A percentile compares a stretch with the other conserved stretches of the same genome.
These are phyloP conservation scores for Aromia moschata DNA, from an alignment of 2,888 invertebrate genomes.

Conservation along the genomic window DNA sequence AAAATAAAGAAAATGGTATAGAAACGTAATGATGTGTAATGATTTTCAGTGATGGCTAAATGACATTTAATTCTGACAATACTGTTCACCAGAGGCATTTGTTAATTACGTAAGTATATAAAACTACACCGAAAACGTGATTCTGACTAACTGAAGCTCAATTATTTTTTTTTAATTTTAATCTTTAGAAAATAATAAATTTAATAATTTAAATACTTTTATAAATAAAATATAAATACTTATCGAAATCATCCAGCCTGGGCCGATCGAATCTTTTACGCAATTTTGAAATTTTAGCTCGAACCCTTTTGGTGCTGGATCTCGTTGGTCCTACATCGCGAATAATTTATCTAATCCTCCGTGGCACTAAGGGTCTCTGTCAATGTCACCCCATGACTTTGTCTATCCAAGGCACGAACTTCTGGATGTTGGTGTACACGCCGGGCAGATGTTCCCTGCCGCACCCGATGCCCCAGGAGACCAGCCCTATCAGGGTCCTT, in stretches of 20 bases:
- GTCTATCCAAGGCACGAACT: constrained; percentile 91
- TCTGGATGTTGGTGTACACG: constrained; percentile 92
- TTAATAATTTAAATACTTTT: no score
- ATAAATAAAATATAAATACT: no score
- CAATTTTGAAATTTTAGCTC: not conserved
- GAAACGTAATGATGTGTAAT: no score
- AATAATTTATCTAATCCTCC: constrained; percentile 12
- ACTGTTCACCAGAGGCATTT: no score
- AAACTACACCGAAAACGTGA: no score
- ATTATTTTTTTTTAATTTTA: no score
- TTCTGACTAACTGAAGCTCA: no score
- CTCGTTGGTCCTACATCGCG: not conserved
- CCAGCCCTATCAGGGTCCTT: constrained; percentile 86
- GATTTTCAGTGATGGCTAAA: no score
- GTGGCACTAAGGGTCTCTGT: constrained; percentile 33
- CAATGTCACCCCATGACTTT: constrained; percentile 75
- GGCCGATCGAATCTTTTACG: not conserved
- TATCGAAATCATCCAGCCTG: constrained; percentile 1
- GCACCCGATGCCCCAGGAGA: constrained; percentile 93
- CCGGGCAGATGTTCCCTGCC: constrained; percentile 90
- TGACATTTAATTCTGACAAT: no score
- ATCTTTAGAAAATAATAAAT: no score
- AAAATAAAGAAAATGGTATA: no score
- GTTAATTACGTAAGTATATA: no score
- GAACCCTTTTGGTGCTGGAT: not conserved